These are phyloP conservation scores for Hyperoplus lanceolatus DNA, from an alignment of 2,797 vertebrate species.

Conservation along the genomic window DNA sequence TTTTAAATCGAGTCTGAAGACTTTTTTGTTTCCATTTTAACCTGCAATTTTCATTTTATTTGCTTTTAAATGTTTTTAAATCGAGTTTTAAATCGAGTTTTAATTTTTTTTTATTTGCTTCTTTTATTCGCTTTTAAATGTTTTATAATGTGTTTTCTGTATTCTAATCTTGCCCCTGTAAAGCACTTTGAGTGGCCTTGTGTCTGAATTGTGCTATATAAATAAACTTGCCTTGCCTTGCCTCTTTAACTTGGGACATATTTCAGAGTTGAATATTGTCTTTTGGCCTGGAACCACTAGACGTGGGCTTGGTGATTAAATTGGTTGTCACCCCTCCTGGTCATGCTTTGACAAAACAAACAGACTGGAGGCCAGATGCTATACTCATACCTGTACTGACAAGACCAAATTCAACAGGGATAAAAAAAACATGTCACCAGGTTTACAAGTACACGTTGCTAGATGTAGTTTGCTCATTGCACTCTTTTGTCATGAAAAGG, in stretches of 20 bases:
- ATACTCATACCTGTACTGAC: not conserved
- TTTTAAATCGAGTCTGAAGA: too few species aligned
- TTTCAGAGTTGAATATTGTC: not conserved
- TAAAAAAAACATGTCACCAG: not conserved
- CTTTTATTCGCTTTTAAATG: too few species aligned
- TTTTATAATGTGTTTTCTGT: too few species aligned
- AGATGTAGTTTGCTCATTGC: not conserved
- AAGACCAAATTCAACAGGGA: not conserved
- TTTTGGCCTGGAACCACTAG: not conserved
- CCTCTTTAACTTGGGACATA: not conserved
- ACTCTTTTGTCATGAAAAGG: not conserved
- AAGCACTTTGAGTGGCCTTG: too few species aligned
- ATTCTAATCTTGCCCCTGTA: too few species aligned
- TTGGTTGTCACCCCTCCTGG: not conserved
- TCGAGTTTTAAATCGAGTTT: too few species aligned
- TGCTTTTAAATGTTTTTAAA: too few species aligned
- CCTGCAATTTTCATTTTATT: too few species aligned
- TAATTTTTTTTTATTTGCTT: too few species aligned
- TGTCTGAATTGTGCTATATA: too few species aligned
- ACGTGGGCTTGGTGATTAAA: not conserved
- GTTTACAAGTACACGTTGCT: not conserved
- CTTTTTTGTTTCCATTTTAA: too few species aligned
- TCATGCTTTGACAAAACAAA: slow-evolving; percentile 6
- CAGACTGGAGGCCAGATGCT: not conserved
- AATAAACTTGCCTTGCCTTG: too few species aligned